Conservation (phyloP, 2,888 invertebrate species). For the Hydraecia micacea region DNA sequence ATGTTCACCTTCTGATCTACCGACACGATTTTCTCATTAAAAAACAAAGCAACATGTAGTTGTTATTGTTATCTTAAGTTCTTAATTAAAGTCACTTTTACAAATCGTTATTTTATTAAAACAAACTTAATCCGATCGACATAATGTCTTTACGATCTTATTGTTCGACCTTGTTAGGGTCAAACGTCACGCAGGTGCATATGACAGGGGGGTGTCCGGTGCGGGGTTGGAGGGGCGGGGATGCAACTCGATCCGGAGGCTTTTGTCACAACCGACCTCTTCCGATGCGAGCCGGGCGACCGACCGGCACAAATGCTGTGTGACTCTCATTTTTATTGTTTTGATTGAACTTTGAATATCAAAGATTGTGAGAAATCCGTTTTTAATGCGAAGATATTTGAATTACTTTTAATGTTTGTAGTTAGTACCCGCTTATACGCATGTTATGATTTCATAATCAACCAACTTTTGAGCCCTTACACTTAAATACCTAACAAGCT, state of each 20-base stretch:
- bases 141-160: constrained; percentile 49
- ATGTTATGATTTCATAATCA: background rate
- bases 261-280: constrained; percentile 76
- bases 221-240: constrained; percentile 46
- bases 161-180: constrained; percentile 70
- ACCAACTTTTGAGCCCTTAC: background rate
- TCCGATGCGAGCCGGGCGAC: constrained; percentile 61
- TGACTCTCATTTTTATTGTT: constrained; percentile 71
- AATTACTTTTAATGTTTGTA: background rate
- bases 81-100: constrained; percentile 32
- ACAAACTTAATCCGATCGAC: constrained; percentile 42
- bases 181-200: constrained; percentile 65
- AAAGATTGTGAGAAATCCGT: background rate
- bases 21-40: background rate
- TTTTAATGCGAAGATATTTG: background rate
- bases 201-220: constrained; percentile 29
- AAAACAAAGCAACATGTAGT: background rate
- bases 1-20: background rate
- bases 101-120: constrained; percentile 47
- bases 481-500: background rate
- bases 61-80: constrained; percentile 23
- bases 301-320: constrained; percentile 75
- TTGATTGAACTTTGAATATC: constrained; percentile 58
- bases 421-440: background rate
- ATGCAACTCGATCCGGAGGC: constrained; percentile 75